Base-by-base conservation (phyloP, 2,797 vertebrate genomes). In the Orestias chungarensis region DNA sequence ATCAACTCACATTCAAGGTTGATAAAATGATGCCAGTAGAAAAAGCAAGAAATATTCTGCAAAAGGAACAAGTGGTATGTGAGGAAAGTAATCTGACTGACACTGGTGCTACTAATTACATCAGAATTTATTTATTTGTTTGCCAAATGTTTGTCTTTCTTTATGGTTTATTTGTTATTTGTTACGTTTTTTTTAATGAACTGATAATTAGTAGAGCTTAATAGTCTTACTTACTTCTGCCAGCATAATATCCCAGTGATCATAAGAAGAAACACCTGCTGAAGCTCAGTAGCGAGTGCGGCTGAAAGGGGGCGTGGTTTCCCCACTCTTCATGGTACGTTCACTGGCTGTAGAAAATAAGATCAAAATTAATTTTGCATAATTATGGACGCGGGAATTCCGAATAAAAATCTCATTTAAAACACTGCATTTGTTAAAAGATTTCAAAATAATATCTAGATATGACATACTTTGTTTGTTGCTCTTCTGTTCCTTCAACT, bases 291-390 rank as follows among this genome's bases (percentile, higher is more conserved):
- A n/a, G 33, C 25, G 15, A 5, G 15, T 33, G n/a, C 1, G 25
- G 23, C 3, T 31, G 15, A 1, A 80, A 77, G 33, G 86, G 83
- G 93, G 93, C 90, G 93, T 91, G 91, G 86, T 74, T 88, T 85
- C 2, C 0, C 40, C 31, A 27, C 11, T 74, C 18, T 80, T 27
- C 31, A 40, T 77, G 88, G 33, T 44, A 71, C 78, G 25, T 92
- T 92, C 82, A 85, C 0, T 0, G 62, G 66, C 35, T 44, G 9
- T 71, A 25, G 84, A 73, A 78, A 80, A 75, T 74, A 23, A 54
- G 4, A 23, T 0, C 0, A 3, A 2, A 1, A 11, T 1, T 31
- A 8, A 62, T 6, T 0, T 1, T 0, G 38, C 0, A 9, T 14
- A 33, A 17, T 9, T 20, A 18, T 11, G 25, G 11, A 62, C 20